A percentile compares a stretch with the other conserved stretches of the same genome.
Conservation (phyloP, 1,140 invertebrate species). For the Bicyclus anynana region DNA sequence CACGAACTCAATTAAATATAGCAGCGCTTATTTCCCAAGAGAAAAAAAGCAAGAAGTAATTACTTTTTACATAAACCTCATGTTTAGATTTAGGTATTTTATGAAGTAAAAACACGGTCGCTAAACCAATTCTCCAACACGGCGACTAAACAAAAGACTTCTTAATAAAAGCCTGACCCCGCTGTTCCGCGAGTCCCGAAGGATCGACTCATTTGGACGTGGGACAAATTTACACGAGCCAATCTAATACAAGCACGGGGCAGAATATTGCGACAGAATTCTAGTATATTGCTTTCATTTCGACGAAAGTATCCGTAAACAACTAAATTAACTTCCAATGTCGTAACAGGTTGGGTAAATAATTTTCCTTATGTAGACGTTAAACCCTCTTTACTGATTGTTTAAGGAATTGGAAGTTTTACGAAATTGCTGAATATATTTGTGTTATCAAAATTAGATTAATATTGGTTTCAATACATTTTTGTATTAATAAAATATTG, state of each 20-base stretch:
- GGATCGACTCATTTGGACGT: conserved; percentile 58
- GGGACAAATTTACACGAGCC: conserved; percentile 58
- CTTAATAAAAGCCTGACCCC: conserved; percentile 47
- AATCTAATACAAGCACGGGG: conserved; percentile 50
- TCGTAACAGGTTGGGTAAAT: conserved; percentile 1
- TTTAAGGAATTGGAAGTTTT: not conserved
- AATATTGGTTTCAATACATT: no score
- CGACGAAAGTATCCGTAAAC: conserved; percentile 13
- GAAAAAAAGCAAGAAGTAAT: not conserved
- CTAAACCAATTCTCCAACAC: conserved; percentile 26
- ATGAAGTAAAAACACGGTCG: conserved; percentile 19
- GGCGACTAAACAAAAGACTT: conserved; percentile 26
- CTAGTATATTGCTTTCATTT: conserved; percentile 28
- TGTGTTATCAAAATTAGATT: no score
- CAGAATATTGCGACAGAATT: conserved; percentile 43
- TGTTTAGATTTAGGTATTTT: not conserved
- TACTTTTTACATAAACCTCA: not conserved
- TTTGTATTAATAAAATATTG: no score
- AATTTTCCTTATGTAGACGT: not conserved
- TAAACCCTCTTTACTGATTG: not conserved
- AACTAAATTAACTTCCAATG: conserved; percentile 11
- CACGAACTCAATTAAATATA: no score
- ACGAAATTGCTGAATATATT: no score
- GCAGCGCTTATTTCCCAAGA: not conserved
- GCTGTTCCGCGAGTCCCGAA: conserved; percentile 31